These are phyloP conservation scores for Eumaeus atala DNA, from an alignment of 1,140 invertebrate species.

Conservation along the genomic window DNA sequence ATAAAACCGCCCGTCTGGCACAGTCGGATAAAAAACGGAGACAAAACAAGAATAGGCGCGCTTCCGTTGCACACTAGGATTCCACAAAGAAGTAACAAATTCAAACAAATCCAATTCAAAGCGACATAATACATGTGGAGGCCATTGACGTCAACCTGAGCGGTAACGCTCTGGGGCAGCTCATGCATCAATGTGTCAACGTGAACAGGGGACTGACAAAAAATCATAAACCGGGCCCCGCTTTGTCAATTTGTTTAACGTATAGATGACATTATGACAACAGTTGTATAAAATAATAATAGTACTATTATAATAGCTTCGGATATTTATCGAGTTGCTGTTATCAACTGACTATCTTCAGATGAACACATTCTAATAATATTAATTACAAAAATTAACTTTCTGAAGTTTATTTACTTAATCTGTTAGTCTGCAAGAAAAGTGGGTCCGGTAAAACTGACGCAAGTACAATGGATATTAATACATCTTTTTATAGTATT, in stretches of 20 bases:
- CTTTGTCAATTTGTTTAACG: slow-evolving; percentile 10
- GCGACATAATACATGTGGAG: neutral
- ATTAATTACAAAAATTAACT: too few relatives aligned
- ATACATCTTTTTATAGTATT: too few relatives aligned
- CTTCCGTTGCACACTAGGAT: neutral
- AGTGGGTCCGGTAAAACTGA: too few relatives aligned
- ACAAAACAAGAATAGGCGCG: neutral
- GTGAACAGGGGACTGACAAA: neutral
- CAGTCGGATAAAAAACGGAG: too few relatives aligned
- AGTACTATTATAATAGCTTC: neutral
- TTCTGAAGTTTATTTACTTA: too few relatives aligned
- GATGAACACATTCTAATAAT: too few relatives aligned
- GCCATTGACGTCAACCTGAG: neutral
- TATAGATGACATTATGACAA: slow-evolving; percentile 10
- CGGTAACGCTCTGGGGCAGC: neutral
- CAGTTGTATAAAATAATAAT: slow-evolving; percentile 4
- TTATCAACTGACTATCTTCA: too few relatives aligned
- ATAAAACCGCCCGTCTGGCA: too few relatives aligned
- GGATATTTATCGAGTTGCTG: neutral
- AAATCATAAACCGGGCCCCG: neutral
- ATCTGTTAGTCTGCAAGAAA: too few relatives aligned
- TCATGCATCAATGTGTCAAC: neutral
- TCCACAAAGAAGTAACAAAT: slow-evolving; percentile 7
- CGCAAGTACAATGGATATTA: too few relatives aligned
- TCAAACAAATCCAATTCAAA: slow-evolving; percentile 1